These are phyloP conservation scores for Glyphotaelius pellucidus DNA, from an alignment of 2,888 invertebrate species.

Conservation along the genomic window DNA sequence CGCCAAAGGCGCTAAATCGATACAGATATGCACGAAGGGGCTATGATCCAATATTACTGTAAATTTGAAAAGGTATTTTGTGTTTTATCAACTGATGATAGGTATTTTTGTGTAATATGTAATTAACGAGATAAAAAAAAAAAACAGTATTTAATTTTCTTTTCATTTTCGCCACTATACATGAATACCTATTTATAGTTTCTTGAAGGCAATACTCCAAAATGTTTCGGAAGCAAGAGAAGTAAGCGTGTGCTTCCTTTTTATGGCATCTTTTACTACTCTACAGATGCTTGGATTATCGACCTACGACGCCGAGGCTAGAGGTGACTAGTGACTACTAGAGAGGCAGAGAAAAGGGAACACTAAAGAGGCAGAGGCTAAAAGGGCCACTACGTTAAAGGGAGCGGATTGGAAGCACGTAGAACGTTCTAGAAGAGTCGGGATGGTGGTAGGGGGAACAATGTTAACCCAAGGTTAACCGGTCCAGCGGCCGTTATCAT, in stretches of 20 bases:
- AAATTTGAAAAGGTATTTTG: not conserved
- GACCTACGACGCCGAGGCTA: too few species aligned
- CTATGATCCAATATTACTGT: not conserved
- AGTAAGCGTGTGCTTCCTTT: not conserved
- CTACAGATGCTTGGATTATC: not conserved
- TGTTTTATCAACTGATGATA: not conserved
- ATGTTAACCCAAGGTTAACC: conserved; percentile 61
- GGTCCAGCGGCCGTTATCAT: conserved; percentile 60
- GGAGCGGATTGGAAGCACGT: conserved; percentile 7
- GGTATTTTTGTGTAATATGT: not conserved
- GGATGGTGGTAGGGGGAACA: conserved; percentile 18
- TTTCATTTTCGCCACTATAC: not conserved
- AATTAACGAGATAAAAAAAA: too few species aligned
- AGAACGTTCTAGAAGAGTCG: conserved; percentile 11
- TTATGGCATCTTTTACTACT: not conserved
- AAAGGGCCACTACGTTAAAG: conserved; percentile 9
- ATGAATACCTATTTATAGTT: not conserved
- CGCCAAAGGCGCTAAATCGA: not conserved
- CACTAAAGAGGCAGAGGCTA: not conserved
- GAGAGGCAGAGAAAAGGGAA: not conserved
- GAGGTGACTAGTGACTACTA: not conserved
- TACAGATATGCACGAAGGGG: not conserved
- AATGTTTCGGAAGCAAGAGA: not conserved
- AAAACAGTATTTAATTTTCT: not conserved
- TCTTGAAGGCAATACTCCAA: not conserved